Evolutionary conservation across 2,888 invertebrate species (phyloP), one percentile per base, ranked within the genome.

Genomic region (Leucozona laternaria): DNA sequence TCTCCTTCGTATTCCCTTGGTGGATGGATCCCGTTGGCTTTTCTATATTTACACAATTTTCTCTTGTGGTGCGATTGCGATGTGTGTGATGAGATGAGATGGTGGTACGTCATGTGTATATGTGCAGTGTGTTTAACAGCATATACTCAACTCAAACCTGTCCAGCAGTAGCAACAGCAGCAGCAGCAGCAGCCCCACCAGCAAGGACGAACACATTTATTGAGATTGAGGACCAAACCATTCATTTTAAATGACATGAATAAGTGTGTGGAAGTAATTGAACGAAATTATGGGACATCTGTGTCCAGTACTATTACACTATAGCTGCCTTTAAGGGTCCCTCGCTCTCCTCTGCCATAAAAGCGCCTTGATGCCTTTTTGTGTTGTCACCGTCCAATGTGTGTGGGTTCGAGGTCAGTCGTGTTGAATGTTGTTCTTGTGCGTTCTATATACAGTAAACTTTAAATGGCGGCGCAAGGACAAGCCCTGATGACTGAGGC

Each of bases 161-260:
- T 13, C 48, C 28, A 31, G 17, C 34, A 66, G 37, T 20, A 34
- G 37, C 31, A 6, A 4, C 7, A 53, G 22, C 34, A 60, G 60
- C 73, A 75, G n/a, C 28, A 31, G 17, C 34, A 66, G 37, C 25
- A 34, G 37, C 31, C 13, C 8, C 7, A 53, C 37, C 34, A 60
- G 60, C 73, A 75, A 75, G 75, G 68, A 71, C 75, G 70, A 48
- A 76, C 80, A 72, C 80, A 85, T 80, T 77, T 81, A 81, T 85
- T 80, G 77, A 80, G 73, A 79, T 78, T 78, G 86, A 82, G 73
- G 78, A 75, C 53, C 72, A 68, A 79, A 79, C 70, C 78, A 86
- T 86, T 86, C 86, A 86, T 81, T 86, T 86, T 82, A 82, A 82
- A 86, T 86, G 82, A 73, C 78, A 79, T 81, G 86, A 82, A 81